Conservation (phyloP, 2,888 invertebrate species). For the Drosophila macrospina region DNA sequence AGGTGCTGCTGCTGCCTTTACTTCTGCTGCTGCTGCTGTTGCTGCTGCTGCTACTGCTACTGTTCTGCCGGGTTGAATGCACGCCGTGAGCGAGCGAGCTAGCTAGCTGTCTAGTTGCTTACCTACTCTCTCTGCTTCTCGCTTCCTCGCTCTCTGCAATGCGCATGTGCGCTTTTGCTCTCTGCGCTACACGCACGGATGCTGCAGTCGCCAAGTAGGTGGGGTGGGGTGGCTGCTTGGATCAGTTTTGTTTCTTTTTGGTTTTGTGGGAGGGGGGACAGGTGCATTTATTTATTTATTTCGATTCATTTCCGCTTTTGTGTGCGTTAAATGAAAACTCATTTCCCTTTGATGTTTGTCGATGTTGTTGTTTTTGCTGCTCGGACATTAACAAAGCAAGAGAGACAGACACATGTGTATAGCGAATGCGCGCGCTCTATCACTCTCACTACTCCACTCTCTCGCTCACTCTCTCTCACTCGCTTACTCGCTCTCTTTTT, state of each 20-base stretch:
- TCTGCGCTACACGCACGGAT: slow-evolving; percentile 38
- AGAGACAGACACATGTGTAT: slow-evolving; percentile 43
- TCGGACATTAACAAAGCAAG: slow-evolving; percentile 49
- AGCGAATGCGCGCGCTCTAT: slow-evolving; percentile 19
- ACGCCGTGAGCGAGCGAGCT: slow-evolving; percentile 54
- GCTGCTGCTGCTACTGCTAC: slow-evolving; percentile 29
- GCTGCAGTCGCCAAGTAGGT: slow-evolving; percentile 32
- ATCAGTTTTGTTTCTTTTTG: slow-evolving; percentile 37
- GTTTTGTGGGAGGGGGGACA: slow-evolving; percentile 38
- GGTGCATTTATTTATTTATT: slow-evolving; percentile 83
- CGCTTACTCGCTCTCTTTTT: slow-evolving; percentile 19
- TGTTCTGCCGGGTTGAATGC: slow-evolving; percentile 74
- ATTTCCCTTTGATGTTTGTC: slow-evolving; percentile 83
- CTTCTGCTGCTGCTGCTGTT: slow-evolving; percentile 36
- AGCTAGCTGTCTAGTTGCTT: slow-evolving; percentile 37
- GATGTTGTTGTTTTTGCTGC: slow-evolving; percentile 25
- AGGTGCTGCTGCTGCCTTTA: slow-evolving; percentile 47
- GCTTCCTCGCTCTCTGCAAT: slow-evolving; percentile 15
- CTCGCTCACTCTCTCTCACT: slow-evolving; percentile 17
- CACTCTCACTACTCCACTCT: background rate
- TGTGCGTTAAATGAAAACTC: slow-evolving; percentile 81
- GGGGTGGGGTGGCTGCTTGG: slow-evolving; percentile 3
- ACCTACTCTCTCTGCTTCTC: slow-evolving; percentile 12
- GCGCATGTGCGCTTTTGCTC: slow-evolving; percentile 53
- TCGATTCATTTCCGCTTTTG: slow-evolving; percentile 83